Evolutionary conservation across 2,888 invertebrate species (phyloP).

Genomic region (Protophormia terraenovae): DNA sequence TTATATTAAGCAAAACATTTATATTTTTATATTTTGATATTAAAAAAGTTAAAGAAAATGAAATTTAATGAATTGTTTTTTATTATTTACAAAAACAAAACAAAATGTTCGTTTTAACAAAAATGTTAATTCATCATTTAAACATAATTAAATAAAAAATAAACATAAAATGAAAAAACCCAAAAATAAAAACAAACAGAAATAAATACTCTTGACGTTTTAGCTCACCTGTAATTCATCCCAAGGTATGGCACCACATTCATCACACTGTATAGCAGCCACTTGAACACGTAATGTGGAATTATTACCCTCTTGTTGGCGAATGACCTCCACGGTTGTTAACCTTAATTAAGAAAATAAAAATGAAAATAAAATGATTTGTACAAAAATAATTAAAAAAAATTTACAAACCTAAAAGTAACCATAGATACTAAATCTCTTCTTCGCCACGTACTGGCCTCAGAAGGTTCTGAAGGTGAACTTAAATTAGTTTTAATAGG

Average conservation of each 20-base stretch:
- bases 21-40: conserved; percentile 52
- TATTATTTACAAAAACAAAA: conserved; percentile 62
- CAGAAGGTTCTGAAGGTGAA: conserved; percentile 91
- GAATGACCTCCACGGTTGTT: conserved; percentile 87
- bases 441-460: conserved; percentile 89
- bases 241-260: conserved; percentile 94
- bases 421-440: conserved; percentile 87
- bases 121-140: conserved; percentile 27
- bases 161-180: conserved; percentile 46
- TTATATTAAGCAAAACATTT: conserved; percentile 67
- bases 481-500: conserved; percentile 85
- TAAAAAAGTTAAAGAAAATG: conserved; percentile 67
- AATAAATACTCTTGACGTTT: not conserved
- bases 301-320: conserved; percentile 86
- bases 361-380: conserved; percentile 43
- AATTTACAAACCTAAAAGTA: conserved; percentile 78
- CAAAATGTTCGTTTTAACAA: too few relatives aligned
- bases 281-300: conserved; percentile 87
- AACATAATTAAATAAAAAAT: conserved; percentile 53
- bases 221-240: conserved; percentile 94
- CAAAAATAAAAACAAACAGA: conserved; percentile 28
- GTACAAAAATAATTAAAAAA: not conserved
- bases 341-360: conserved; percentile 83
- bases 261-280: conserved; percentile 88
- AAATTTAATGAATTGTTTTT: conserved; percentile 47